phyloP scores from a whole-genome alignment of 2,113 vertebrate species.

The Archilochus colubris region DNA sequence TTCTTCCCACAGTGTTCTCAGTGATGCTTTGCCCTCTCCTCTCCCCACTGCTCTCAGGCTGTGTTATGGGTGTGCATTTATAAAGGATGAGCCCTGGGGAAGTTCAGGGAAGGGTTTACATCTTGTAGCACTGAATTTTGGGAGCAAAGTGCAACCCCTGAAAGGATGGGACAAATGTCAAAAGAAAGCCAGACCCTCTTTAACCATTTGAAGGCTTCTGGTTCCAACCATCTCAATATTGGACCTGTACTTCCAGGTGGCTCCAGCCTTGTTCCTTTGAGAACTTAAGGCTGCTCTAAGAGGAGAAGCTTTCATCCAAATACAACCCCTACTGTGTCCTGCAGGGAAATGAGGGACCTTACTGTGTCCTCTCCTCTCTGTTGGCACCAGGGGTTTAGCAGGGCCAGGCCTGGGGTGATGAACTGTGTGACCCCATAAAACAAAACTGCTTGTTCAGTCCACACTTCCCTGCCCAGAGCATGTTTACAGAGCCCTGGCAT shows the following conservation, averaged over 20 bases:
- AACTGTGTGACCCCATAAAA: too few relatives aligned
- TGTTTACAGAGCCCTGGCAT: too few relatives aligned
- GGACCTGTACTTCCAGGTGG: neutral
- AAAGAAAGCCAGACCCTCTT: neutral
- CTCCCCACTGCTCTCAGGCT: fast-evolving
- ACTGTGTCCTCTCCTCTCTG: fast-evolving
- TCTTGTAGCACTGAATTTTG: neutral
- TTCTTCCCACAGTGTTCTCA: neutral
- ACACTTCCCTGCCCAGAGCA: too few relatives aligned
- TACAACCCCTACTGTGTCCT: neutral
- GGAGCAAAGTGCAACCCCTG: neutral
- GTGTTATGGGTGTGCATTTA: fast-evolving
- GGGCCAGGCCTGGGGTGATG: too few relatives aligned
- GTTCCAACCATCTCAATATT: fast-evolving
- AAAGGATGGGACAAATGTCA: neutral
- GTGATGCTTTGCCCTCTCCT: neutral
- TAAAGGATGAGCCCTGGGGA: neutral
- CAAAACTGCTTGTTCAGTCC: too few relatives aligned
- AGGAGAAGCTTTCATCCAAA: neutral
- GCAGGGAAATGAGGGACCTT: neutral
- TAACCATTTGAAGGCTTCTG: neutral
- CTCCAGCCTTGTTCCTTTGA: neutral
- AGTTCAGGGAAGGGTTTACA: neutral
- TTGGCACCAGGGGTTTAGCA: neutral
- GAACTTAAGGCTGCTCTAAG: neutral